Evolutionary conservation across 2,797 vertebrate species (phyloP).

Genomic region (Gallinago stenura): DNA sequence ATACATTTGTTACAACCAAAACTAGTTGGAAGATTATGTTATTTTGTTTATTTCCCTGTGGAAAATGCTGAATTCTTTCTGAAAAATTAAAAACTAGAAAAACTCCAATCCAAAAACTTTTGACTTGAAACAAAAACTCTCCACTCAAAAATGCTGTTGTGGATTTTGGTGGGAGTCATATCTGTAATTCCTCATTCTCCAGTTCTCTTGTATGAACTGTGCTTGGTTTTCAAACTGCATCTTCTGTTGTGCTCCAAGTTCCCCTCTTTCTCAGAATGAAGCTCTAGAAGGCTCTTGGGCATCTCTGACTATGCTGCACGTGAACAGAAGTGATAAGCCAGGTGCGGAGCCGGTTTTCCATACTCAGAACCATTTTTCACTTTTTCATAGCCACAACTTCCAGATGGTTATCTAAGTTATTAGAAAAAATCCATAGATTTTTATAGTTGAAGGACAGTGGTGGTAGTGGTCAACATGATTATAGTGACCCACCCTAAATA

Average conservation of each 20-base stretch:
- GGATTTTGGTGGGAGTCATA: background rate
- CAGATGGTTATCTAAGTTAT: background rate
- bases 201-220: background rate
- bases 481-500: background rate
- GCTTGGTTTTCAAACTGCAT: background rate
- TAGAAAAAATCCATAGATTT: background rate
- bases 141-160: background rate
- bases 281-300: background rate
- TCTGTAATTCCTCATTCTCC: background rate
- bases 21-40: conserved; percentile 24
- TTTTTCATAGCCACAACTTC: background rate
- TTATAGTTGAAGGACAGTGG: background rate
- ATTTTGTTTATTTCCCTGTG: conserved; percentile 32
- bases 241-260: background rate
- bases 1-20: conserved; percentile 38
- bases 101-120: background rate
- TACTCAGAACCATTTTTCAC: background rate
- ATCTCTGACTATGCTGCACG: background rate
- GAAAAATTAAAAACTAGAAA: conserved; percentile 16
- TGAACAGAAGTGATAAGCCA: background rate
- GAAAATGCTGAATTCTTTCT: conserved; percentile 1
- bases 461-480: background rate
- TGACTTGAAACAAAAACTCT: background rate
- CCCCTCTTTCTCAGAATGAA: background rate
- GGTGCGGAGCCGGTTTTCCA: background rate